A percentile compares a stretch with the other conserved stretches of the same genome.
Evolutionary conservation across 2,888 invertebrate species (phyloP).

Genomic region (Osmoderma eremita): DNA sequence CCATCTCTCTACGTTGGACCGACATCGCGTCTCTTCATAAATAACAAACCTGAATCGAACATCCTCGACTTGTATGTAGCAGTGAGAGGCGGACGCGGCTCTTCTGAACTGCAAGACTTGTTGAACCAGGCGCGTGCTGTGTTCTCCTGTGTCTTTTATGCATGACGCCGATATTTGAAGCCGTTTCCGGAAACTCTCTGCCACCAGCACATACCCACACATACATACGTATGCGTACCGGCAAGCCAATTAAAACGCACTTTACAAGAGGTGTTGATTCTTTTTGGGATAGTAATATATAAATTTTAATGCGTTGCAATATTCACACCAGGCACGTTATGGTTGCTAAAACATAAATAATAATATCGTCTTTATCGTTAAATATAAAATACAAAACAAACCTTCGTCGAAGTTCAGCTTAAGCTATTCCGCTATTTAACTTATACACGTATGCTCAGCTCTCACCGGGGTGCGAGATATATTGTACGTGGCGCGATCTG

Average conservation of each 20-base stretch:
- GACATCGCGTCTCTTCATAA: slow-evolving; percentile 50
- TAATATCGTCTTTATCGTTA: too few relatives aligned
- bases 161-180: slow-evolving; percentile 35
- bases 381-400: too few relatives aligned
- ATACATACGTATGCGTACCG: not conserved
- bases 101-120: slow-evolving; percentile 45
- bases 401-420: too few relatives aligned
- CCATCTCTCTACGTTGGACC: slow-evolving; percentile 20
- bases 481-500: too few relatives aligned
- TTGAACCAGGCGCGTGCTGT: slow-evolving; percentile 42
- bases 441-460: too few relatives aligned
- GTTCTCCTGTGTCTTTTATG: slow-evolving; percentile 35
- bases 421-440: too few relatives aligned
- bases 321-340: too few relatives aligned
- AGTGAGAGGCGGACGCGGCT: slow-evolving; percentile 49
- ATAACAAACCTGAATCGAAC: slow-evolving; percentile 52
- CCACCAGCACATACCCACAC: slow-evolving; percentile 22
- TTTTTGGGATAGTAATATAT: too few relatives aligned
- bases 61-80: slow-evolving; percentile 41
- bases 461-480: too few relatives aligned
- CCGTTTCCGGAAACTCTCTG: slow-evolving; percentile 33
- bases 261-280: too few relatives aligned
- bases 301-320: too few relatives aligned
- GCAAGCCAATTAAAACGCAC: slow-evolving; percentile 20
- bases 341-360: too few relatives aligned